A percentile compares a stretch with the other conserved stretches of the same genome.
These are phyloP conservation scores for Eurystomus gularis DNA, from an alignment of 2,113 vertebrate species.

Conservation along the genomic window DNA sequence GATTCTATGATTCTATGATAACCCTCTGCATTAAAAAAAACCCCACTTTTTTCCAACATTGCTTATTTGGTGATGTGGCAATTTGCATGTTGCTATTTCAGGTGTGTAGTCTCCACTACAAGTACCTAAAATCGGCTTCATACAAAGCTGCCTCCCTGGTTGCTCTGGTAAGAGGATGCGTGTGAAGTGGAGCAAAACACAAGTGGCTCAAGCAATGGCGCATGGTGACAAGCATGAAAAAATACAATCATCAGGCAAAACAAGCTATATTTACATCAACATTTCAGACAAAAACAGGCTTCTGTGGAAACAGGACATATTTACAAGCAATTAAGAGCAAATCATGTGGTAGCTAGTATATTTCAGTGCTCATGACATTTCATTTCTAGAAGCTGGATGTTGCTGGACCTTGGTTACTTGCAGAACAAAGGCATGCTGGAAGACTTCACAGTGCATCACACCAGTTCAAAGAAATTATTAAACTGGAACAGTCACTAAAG, in stretches of 20 bases:
- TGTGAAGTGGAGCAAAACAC: conserved; percentile 13
- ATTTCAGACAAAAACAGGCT: neutral
- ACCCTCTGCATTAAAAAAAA: neutral
- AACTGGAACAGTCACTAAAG: neutral
- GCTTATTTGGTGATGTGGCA: conserved; percentile 22
- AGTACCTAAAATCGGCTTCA: neutral
- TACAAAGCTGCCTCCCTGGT: neutral
- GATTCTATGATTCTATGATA: too few species aligned
- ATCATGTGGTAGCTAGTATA: neutral
- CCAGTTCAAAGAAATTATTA: neutral
- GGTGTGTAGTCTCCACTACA: conserved; percentile 44
- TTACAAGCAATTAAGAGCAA: neutral
- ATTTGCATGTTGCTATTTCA: conserved; percentile 62
- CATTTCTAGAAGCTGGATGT: conserved; percentile 34
- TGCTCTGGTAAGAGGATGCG: neutral
- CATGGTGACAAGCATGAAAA: neutral
- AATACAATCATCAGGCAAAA: neutral
- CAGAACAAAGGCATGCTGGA: neutral
- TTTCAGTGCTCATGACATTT: conserved; percentile 14
- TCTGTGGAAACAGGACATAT: neutral
- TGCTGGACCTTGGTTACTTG: conserved; percentile 27
- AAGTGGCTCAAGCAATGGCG: neutral
- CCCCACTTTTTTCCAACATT: neutral
- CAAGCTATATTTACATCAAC: neutral
- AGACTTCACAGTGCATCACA: neutral